phyloP scores from a whole-genome alignment of 1,140 invertebrate genomes.

The Rhopalosiphum maidis region DNA sequence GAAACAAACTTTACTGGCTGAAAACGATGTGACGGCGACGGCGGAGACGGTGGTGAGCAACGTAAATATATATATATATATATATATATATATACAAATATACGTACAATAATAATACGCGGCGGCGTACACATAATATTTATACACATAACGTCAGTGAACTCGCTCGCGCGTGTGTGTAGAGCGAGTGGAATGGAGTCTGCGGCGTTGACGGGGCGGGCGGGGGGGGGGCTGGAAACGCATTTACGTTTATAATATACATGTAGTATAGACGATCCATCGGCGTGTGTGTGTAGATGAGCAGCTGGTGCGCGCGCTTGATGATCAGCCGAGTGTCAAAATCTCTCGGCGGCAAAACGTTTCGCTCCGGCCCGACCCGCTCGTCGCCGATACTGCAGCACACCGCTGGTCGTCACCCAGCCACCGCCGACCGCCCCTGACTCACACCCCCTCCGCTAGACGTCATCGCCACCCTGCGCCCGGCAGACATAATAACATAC shows the following conservation, averaged over 20 bases:
- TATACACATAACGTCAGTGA: not conserved
- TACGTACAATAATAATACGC: not conserved
- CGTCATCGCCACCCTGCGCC: too few relatives aligned
- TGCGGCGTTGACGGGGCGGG: not conserved
- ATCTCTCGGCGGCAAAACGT: slow-evolving; percentile 39
- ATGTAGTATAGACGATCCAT: not conserved
- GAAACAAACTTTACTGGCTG: slow-evolving; percentile 2
- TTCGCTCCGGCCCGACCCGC: not conserved
- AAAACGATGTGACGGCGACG: not conserved
- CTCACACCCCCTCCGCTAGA: not conserved
- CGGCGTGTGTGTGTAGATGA: not conserved
- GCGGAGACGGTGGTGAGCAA: not conserved
- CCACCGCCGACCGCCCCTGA: not conserved
- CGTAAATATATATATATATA: too few relatives aligned
- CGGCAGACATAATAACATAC: not conserved
- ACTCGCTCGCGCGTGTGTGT: not conserved
- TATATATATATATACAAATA: not conserved
- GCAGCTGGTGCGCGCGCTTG: slow-evolving; percentile 54
- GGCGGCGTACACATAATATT: too few relatives aligned
- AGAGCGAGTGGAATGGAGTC: not conserved
- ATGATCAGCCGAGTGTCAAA: slow-evolving; percentile 57
- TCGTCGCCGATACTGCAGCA: not conserved
- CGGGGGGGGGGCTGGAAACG: not conserved
- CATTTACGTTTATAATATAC: not conserved
- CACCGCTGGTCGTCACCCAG: not conserved